These are phyloP conservation scores for Astyanax mexicanus DNA, from an alignment of 2,797 vertebrate species.

Conservation along the genomic window DNA sequence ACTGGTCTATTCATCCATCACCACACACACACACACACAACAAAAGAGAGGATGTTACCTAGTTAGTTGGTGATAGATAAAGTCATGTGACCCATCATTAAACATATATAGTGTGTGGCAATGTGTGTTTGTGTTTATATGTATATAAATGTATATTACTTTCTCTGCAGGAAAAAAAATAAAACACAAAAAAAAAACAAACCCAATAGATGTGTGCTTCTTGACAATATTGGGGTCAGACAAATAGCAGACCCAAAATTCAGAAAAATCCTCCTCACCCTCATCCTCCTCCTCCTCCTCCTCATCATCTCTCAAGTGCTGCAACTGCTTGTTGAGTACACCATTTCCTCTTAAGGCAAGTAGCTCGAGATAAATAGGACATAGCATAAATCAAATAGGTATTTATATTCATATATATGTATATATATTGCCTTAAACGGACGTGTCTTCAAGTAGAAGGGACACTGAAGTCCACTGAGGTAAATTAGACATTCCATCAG, in stretches of 20 bases:
- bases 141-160: slow-evolving; percentile 4
- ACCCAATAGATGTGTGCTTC: slow-evolving; percentile 54
- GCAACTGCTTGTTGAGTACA: slow-evolving; percentile 32
- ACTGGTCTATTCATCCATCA: no score
- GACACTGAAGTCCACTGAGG: slow-evolving; percentile 63
- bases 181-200: no score
- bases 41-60: background rate
- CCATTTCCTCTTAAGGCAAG: slow-evolving; percentile 60
- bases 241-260: slow-evolving; percentile 30
- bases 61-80: no score
- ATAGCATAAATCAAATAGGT: slow-evolving; percentile 51
- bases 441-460: slow-evolving; percentile 66
- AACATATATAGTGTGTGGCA: slow-evolving; percentile 36
- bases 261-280: no score
- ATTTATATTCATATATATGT: slow-evolving; percentile 60
- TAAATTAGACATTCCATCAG: slow-evolving; percentile 62
- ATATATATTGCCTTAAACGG: slow-evolving; percentile 64
- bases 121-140: no score
- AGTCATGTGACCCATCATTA: no score
- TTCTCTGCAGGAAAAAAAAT: slow-evolving; percentile 37
- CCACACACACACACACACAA: no score
- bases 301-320: slow-evolving; percentile 50
- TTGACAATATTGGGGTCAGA: slow-evolving; percentile 9
- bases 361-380: slow-evolving; percentile 53
- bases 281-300: no score